Evolutionary conservation across 2,888 invertebrate genomes (phyloP), one percentile per base, ranked within the genome.

Genomic region (Caenorhabditis sinica): DNA sequence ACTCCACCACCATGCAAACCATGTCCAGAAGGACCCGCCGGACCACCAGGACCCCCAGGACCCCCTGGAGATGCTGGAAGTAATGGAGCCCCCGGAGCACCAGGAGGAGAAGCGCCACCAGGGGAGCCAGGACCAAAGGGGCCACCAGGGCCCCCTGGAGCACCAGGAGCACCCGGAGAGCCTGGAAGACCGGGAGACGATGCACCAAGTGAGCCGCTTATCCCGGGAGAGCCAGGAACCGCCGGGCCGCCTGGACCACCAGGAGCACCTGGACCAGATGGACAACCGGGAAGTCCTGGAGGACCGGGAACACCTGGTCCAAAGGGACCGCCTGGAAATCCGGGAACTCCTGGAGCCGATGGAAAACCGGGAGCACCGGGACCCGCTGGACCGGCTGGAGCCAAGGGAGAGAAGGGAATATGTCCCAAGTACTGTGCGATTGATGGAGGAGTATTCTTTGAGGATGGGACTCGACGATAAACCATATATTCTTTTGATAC

Each of bases 1-100:
- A 92, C 92, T 20, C 92, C 91, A 45, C 92, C 92, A 65, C 92
- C 92, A 49, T 92, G 92, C 88, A 90, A 91, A 83, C 92, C 92
- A 40, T 92, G 92, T 86, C 92, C 92, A 61, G 86, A 87, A 40
- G 40, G 90, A 63, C 87, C 90, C n/a, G 83, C 89, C 9, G 91
- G 91, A 43, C 88, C 89, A 11, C 85, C 88, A 20, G 90, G 90
- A 68, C 75, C 79, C 17, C 85, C 83, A 17, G 88, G 88, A 73
- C 65, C 79, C 0, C 82, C 82, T 2, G 88, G 88, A 74, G 77
- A 73, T 36, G 75, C 85, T 9, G 87, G 87, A 51, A 53, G 80
- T 20, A 75, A 68, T n/a, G 90, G 87, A 65, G 85, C 87, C 15
- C 87, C 87, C n/a, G 87, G 87, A 61, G 82, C 87, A 0, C 69